Evolutionary conservation across 1,140 invertebrate species (phyloP), one percentile per base, ranked within the genome.

Genomic region (Rhopalosiphum padi): DNA sequence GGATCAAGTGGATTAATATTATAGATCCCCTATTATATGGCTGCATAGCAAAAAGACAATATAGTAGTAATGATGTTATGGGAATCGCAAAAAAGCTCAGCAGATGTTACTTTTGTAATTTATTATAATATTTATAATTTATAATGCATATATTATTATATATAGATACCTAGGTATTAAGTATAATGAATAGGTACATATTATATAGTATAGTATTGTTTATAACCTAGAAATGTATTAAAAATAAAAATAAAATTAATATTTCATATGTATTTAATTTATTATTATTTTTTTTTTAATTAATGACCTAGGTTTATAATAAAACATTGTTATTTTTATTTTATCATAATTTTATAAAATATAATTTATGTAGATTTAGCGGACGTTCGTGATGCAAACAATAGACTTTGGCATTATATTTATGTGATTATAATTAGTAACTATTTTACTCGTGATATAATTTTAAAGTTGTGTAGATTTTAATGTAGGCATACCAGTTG

Each of bases 51-150:
- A 85, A 85, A 93, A 93, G 91, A 93, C 91, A 93, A 93, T 93
- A 85, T 60, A 53, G 15, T 51, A 25, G 1, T 93, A 93, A 93
- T 93, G 48, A 93, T 46, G 30, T 37, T n/a, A 53, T 82, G 77
- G 6, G 60, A 92, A 92, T 9, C 18, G n/a, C 22, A 22, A 53
- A 51, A 82, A 82, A 77, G 37, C 41, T 46, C n/a, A 21, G 77
- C 90, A 92, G 60, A 92, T 92, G 90, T 92, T 92, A 92, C 68
- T 83, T 77, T 91, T 88, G 11, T 88, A n/a, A 23, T 41, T 68
- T 68, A 68, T 68, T 68, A n/a, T 25, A 55, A 55, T 60, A 22
- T n/a, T 68, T 68, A n/a, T 25, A 55, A 55, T 60, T 35, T n/a
- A 48, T n/a, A 46, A 30, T 15, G 3, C 41, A 41, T 86, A 46